Percentiles rank a stretch among this genome's conserved stretches.
Conservation (phyloP, 2,113 vertebrate species). For the Triplophysa dalaica region DNA sequence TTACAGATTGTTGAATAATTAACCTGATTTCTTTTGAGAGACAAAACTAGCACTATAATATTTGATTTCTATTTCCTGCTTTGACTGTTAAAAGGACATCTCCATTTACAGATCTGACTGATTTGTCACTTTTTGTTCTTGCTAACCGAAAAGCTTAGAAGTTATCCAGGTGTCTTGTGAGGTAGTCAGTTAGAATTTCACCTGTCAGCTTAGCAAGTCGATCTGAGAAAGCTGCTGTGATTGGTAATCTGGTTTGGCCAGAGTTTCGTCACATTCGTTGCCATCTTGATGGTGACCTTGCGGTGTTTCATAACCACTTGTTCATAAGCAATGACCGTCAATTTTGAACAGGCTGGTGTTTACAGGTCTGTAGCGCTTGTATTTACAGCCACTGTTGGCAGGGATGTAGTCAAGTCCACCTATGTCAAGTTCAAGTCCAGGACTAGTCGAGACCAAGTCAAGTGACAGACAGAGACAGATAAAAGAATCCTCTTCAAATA, state of each 20-base stretch:
- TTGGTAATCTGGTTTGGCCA: slow-evolving; percentile 54
- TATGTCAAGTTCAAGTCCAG: no score
- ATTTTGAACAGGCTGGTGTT: background rate
- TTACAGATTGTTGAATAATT: slow-evolving; percentile 48
- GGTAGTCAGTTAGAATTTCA: slow-evolving; percentile 39
- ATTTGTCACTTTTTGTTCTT: slow-evolving; percentile 32
- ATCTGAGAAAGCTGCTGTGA: slow-evolving; percentile 37
- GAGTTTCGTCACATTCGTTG: slow-evolving; percentile 49
- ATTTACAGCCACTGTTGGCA: slow-evolving; percentile 48
- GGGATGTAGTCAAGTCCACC: no score
- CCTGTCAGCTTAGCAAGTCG: slow-evolving; percentile 54
- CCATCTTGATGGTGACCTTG: slow-evolving; percentile 51
- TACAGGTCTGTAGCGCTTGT: slow-evolving; percentile 43
- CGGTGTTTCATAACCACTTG: slow-evolving; percentile 18
- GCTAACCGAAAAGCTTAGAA: slow-evolving; percentile 24
- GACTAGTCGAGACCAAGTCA: no score
- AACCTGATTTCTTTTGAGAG: slow-evolving; percentile 19
- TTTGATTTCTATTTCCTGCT: background rate
- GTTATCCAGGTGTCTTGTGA: slow-evolving; percentile 32
- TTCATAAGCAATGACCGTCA: background rate
- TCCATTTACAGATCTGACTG: background rate
- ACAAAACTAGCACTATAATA: background rate
- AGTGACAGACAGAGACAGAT: no score
- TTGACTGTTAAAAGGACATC: slow-evolving; percentile 26
- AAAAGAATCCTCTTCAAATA: no score